Evolutionary conservation across 2,113 vertebrate species (phyloP), one percentile per base, ranked within the genome.

Genomic region (Nymphicus hollandicus): DNA sequence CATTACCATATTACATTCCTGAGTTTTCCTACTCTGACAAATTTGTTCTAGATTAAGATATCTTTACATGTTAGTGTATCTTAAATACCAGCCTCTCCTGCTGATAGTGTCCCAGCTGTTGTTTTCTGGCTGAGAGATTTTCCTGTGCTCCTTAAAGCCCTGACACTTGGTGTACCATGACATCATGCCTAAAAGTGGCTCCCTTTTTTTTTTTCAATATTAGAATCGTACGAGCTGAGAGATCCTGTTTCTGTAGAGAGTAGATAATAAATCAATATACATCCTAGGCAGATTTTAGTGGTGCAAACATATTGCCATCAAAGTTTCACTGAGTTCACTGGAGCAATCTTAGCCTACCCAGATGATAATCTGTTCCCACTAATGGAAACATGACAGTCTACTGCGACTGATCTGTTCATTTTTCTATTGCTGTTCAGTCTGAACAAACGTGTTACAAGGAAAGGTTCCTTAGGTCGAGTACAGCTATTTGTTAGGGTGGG

Each of bases 301-400:
- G 6, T n/a, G 41, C 11, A 7, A 44, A 8, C 9, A 25, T 25
- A 37, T 28, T 35, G 35, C 61, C 7, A 1, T 35, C 1, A 0
- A 49, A 60, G 27, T 81, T 84, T 80, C 24, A 10, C 27, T 8
- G 63, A 47, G 20, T 39, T 69, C 18, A 10, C 20, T 46, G 72
- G 39, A 65, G 55, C 33, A 84, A 37, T 15, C 31, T 39, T 11
- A 81, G 8, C 52, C 18, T 61, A 25, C 15, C 9, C 17, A 19
- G 70, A 29, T 14, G 53, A 35, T 41, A 33, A 74, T 73, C 37
- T 66, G 18, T 50, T 83, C 29, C 50, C 17, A 15, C 10, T 60
- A 55, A 74, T 41, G 31, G 53, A 69, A 82, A 61, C 49, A 9
- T 4, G 17, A 56, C 25, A 66, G 28, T 37, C 23, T 60, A 19